These are phyloP conservation scores for Propithecus coquereli DNA, from an alignment of 2,113 vertebrate genomes.

Conservation along the genomic window DNA sequence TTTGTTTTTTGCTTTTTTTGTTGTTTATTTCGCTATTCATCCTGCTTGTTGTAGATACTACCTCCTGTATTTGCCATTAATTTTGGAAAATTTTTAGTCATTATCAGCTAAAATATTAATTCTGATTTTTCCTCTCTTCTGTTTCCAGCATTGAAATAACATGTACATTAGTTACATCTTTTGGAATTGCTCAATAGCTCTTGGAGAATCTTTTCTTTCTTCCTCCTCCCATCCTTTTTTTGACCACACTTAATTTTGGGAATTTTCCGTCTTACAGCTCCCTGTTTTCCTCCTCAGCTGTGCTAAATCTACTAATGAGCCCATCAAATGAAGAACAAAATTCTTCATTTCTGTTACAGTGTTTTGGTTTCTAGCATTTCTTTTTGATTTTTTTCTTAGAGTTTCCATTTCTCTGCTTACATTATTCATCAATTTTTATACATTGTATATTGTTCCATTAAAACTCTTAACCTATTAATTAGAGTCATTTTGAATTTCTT, in stretches of 20 bases:
- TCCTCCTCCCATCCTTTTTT: neutral
- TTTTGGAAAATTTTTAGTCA: neutral
- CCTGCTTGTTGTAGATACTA: neutral
- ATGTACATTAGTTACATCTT: neutral
- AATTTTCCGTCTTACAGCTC: neutral
- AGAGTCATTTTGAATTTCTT: neutral
- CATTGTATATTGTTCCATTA: neutral
- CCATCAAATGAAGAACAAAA: neutral
- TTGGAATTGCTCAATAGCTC: neutral
- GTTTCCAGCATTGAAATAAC: neutral
- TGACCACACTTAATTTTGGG: neutral
- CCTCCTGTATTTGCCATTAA: neutral
- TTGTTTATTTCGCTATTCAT: neutral
- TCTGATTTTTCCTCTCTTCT: neutral
- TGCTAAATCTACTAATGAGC: neutral
- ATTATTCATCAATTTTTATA: neutral
- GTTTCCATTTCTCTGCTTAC: neutral
- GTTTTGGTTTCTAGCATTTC: neutral
- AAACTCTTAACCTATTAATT: neutral
- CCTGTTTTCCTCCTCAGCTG: neutral
- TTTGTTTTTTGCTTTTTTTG: neutral
- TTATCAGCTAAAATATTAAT: neutral
- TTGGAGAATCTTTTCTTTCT: neutral
- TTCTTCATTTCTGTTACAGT: neutral
- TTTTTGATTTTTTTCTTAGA: neutral